A percentile compares a stretch with the other conserved stretches of the same genome.
phyloP scores from a whole-genome alignment of 1,140 invertebrate species.

The Cotesia typhae region DNA sequence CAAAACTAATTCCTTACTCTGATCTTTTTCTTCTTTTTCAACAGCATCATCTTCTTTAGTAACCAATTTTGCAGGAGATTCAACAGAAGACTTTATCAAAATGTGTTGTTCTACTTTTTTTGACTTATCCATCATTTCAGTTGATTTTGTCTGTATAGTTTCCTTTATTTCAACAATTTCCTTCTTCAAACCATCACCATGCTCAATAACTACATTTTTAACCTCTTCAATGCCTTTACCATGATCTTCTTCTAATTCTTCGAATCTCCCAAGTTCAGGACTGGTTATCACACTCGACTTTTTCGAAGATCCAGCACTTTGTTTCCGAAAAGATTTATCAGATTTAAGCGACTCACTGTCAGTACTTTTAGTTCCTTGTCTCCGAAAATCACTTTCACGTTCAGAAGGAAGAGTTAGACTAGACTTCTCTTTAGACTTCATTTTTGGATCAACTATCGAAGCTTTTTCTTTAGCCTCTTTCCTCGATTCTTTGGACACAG shows the following conservation, averaged over 20 bases:
- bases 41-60: too few relatives aligned
- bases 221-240: not conserved
- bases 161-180: not conserved
- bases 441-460: not conserved
- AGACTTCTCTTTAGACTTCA: not conserved
- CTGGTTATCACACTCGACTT: not conserved
- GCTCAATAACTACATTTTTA: not conserved
- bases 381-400: too few relatives aligned
- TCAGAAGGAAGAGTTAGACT: not conserved
- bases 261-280: not conserved
- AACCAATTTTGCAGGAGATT: too few relatives aligned
- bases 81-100: too few relatives aligned
- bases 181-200: not conserved
- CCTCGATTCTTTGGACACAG: not conserved
- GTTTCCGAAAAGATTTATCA: constrained; percentile 7
- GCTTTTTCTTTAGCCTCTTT: not conserved
- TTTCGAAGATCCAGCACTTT: not conserved
- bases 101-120: not conserved
- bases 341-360: constrained; percentile 28
- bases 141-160: not conserved
- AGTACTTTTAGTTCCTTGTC: not conserved
- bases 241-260: not conserved
- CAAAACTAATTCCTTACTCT: not conserved
- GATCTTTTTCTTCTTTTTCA: not conserved
- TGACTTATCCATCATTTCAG: not conserved